Evolutionary conservation across 2,888 invertebrate species (phyloP), one percentile per base, ranked within the genome.

Genomic region (Temnothorax unifasciatus): DNA sequence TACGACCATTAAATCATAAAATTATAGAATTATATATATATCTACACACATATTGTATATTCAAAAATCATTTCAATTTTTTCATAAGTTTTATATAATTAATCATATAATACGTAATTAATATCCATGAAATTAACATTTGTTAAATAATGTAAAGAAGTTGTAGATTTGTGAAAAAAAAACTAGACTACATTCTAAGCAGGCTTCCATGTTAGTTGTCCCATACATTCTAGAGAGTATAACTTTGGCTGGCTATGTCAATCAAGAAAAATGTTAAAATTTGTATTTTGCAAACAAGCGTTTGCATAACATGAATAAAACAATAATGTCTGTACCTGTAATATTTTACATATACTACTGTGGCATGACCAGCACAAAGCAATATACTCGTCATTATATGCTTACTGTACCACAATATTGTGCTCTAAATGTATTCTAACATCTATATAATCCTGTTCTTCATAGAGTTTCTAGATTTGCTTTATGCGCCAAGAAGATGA

Each of bases 381-480:
- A 79, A 54, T 81, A 87, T 79, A 86, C 83, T 89, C 64, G 15
- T 68, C 52, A 68, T 84, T 82, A 77, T 87, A 82, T 82, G 83
- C 66, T 68, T 83, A 84, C 90, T 88, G 87, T 90, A 88, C 82
- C 87, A 89, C 87, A 86, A 84, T 89, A 84, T 92, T 87, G 86
- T 89, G 86, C 90, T 89, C 54, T 52, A 91, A 85, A 85, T 86
- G 91, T 93, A 93, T 90, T 90, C 92, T 92, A 93, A 92, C 90
- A 92, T 91, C 88, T 92, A 92, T 90, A 90, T 88, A 87, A 87
- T 90, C 85, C 89, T 90, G 69, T 90, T 79, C 87, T 71, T 86
- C 85, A 82, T 90, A 89, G 83, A 85, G 89, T 90, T 91, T 87
- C 87, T 90, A 92, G 79, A 88, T 89, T 90, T 89, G 89, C 76